Percentiles rank a stretch among this genome's conserved stretches.
phyloP scores from a whole-genome alignment of 2,113 vertebrate genomes.

The Scomber japonicus region DNA sequence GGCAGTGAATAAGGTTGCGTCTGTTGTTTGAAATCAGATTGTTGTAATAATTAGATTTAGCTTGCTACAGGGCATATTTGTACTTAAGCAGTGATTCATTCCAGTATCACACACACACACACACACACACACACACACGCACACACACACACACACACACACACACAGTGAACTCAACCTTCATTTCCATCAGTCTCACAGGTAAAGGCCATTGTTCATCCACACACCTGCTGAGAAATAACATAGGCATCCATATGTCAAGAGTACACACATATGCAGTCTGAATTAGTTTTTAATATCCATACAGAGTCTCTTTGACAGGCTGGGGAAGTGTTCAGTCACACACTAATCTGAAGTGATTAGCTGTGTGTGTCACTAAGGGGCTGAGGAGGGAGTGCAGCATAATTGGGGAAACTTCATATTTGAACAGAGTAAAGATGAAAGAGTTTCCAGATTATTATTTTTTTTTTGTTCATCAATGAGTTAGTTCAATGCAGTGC shows the following conservation, averaged over 20 bases:
- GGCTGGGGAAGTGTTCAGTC: constrained; percentile 31
- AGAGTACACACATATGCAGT: not conserved
- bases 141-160: not conserved
- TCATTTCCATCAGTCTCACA: constrained; percentile 29
- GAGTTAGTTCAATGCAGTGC: not conserved
- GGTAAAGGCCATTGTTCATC: constrained; percentile 24
- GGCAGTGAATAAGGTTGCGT: too few species aligned
- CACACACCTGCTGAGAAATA: constrained; percentile 42
- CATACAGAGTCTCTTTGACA: constrained; percentile 27
- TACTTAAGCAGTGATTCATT: too few species aligned
- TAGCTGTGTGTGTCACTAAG: constrained; percentile 20
- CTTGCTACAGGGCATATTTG: too few species aligned
- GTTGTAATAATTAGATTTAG: too few species aligned
- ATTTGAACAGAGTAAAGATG: constrained; percentile 41
- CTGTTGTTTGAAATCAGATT: too few species aligned
- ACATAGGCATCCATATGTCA: constrained; percentile 27
- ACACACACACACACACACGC: constrained; percentile 2
- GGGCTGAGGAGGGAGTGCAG: not conserved
- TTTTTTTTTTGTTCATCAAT: constrained; percentile 44
- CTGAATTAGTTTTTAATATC: constrained; percentile 53
- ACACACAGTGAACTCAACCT: not conserved
- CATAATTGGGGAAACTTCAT: constrained; percentile 51
- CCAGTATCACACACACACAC: not conserved
- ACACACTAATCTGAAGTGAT: constrained; percentile 56
- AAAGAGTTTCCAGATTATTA: constrained; percentile 21